Evolutionary conservation across 2,888 invertebrate species (phyloP).

Genomic region (Eupithecia dodoneata): DNA sequence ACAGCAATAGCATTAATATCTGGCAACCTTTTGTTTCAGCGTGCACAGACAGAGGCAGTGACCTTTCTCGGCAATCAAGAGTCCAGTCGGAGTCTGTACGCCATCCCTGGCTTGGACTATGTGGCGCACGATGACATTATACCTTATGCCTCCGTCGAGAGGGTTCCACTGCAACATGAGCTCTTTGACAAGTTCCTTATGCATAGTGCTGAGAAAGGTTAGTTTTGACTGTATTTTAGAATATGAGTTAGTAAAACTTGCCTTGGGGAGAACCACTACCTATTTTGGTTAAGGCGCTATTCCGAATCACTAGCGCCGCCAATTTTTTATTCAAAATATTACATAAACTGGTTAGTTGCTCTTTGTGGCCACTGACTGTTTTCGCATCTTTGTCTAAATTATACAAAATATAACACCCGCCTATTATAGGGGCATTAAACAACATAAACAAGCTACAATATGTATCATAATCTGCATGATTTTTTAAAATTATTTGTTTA

Average conservation of each 20-base stretch:
- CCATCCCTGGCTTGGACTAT: constrained; percentile 98
- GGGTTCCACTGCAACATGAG: constrained; percentile 96
- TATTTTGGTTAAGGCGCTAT: neutral
- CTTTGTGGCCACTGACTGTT: too few species aligned
- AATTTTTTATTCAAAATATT: too few species aligned
- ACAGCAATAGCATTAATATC: neutral
- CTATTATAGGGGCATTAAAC: too few species aligned
- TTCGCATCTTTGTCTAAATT: too few species aligned
- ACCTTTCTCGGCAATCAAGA: constrained; percentile 98
- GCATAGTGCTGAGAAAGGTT: constrained; percentile 90
- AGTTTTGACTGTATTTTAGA: neutral
- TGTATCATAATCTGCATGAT: too few species aligned
- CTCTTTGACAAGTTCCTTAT: constrained; percentile 97
- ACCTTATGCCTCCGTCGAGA: constrained; percentile 95
- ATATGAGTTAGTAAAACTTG: neutral
- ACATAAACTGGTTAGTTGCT: too few species aligned
- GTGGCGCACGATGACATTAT: constrained; percentile 99
- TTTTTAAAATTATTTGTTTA: too few species aligned
- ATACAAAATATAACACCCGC: too few species aligned
- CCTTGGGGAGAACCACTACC: neutral
- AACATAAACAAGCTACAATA: too few species aligned
- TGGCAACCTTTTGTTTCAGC: constrained; percentile 79
- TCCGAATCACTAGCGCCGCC: neutral
- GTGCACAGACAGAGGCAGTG: constrained; percentile 99
- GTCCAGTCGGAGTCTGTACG: constrained; percentile 96